Conservation (phyloP, 2,113 vertebrate species). For the Polypterus senegalus region DNA sequence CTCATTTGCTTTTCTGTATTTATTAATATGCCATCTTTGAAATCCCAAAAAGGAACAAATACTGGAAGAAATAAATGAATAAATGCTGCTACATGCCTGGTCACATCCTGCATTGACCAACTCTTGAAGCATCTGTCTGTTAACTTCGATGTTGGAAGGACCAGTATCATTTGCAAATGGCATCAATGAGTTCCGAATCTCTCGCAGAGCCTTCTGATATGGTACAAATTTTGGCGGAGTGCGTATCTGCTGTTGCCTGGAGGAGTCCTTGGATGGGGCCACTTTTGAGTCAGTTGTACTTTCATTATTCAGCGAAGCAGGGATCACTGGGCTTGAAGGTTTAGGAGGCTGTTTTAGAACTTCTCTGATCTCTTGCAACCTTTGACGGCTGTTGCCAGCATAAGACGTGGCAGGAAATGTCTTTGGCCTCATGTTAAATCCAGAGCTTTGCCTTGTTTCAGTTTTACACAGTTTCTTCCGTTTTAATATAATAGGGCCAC, state of each 20-base stretch:
- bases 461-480: too few species aligned
- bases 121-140: slow-evolving; percentile 93
- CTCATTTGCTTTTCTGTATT: neutral
- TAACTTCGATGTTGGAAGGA: slow-evolving; percentile 66
- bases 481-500: neutral
- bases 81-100: slow-evolving; percentile 56
- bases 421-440: slow-evolving; percentile 90
- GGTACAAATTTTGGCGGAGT: slow-evolving; percentile 86
- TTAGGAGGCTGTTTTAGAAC: slow-evolving; percentile 91
- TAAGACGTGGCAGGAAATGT: slow-evolving; percentile 92
- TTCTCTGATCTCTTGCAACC: slow-evolving; percentile 92
- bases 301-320: slow-evolving; percentile 52
- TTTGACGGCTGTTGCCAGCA: slow-evolving; percentile 89
- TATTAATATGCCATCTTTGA: neutral
- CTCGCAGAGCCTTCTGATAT: slow-evolving; percentile 85
- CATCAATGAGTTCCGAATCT: slow-evolving; percentile 91
- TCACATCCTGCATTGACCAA: slow-evolving; percentile 91
- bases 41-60: neutral
- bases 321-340: slow-evolving; percentile 66
- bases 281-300: slow-evolving; percentile 61
- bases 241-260: slow-evolving; percentile 77
- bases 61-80: neutral
- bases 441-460: slow-evolving; percentile 14
- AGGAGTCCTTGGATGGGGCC: slow-evolving; percentile 63
- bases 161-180: slow-evolving; percentile 87